Evolutionary conservation across 2,797 vertebrate species (phyloP), one percentile per base, ranked within the genome.

Genomic region (Cygnus olor): DNA sequence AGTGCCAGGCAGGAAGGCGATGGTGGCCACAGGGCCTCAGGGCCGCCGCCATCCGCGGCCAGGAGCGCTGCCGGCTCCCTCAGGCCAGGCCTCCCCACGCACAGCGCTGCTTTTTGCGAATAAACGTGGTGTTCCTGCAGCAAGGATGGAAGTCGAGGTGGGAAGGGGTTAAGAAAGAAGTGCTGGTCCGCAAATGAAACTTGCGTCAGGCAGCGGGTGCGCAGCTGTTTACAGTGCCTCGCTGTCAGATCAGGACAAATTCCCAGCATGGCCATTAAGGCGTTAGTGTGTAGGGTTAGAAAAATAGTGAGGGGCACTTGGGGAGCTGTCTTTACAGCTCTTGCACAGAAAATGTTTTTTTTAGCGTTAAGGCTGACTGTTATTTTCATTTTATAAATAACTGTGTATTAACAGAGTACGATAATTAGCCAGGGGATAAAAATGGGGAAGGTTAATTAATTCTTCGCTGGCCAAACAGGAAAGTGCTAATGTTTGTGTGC

Each of bases 181-280:
- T 79, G 89, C 88, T 86, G 80, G 76, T 82, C 93, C 96, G 73
- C 91, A 97, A 89, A 96, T 94, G 90, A 95, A 95, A 90, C 81
- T 80, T 85, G 28, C 14, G 27, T 82, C 92, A 91, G 92, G 91
- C 89, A 90, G 93, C 94, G 85, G 92, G 96, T 97, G 86, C 6
- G 44, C 89, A 95, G 94, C 94, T 96, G 94, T 93, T 92, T 56
- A 56, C 90, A 86, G 88, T 32, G 44, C 73, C 95, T 95, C 65
- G 49, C 95, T 94, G 82, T 95, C 97, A 95, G 94, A 83, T 94
- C 93, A 95, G 94, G 96, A 90, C 76, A 84, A 94, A 95, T 96
- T 97, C 97, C 97, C 98, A 95, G 95, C 81, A 47, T 83, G 74
- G 91, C 96, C 95, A 97, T 97, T 97, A 97, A 96, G 74, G 83